Conservation (phyloP, 1,140 invertebrate species). For the Dendrolimus punctatus region DNA sequence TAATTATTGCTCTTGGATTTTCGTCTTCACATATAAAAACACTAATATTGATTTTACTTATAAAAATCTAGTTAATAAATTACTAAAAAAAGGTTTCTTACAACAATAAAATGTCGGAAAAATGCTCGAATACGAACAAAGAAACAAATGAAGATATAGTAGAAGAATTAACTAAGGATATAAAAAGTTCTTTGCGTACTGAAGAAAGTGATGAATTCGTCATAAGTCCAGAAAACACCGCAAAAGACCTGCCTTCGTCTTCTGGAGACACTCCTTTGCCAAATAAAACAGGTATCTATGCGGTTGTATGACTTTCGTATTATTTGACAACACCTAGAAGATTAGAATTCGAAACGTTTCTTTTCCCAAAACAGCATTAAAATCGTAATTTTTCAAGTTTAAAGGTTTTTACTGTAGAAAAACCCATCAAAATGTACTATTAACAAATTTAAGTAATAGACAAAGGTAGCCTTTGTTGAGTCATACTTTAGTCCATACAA, state of each 20-base stretch:
- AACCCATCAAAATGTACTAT: no score
- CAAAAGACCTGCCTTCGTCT: conserved; percentile 17
- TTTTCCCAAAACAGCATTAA: no score
- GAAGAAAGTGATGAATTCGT: conserved; percentile 22
- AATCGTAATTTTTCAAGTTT: no score
- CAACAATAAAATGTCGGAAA: conserved; percentile 38
- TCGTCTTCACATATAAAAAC: no score
- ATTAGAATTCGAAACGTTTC: no score
- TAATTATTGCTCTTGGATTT: no score
- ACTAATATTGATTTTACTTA: no score
- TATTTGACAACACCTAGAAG: no score
- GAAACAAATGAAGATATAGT: conserved; percentile 60
- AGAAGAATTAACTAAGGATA: conserved; percentile 57
- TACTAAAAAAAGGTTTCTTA: not conserved
- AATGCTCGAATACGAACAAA: conserved; percentile 33
- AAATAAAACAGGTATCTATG: conserved; percentile 17
- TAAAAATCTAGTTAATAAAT: not conserved
- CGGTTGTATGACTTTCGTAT: not conserved
- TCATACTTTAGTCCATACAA: no score
- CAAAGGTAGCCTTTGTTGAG: no score
- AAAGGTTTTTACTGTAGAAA: no score
- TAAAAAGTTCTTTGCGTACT: conserved; percentile 38
- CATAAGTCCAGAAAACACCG: conserved; percentile 26
- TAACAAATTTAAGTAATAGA: no score
- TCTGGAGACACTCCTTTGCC: conserved; percentile 14